Base-by-base conservation (phyloP, 2,797 vertebrate genomes). In the Steatocranus sp. region DNA sequence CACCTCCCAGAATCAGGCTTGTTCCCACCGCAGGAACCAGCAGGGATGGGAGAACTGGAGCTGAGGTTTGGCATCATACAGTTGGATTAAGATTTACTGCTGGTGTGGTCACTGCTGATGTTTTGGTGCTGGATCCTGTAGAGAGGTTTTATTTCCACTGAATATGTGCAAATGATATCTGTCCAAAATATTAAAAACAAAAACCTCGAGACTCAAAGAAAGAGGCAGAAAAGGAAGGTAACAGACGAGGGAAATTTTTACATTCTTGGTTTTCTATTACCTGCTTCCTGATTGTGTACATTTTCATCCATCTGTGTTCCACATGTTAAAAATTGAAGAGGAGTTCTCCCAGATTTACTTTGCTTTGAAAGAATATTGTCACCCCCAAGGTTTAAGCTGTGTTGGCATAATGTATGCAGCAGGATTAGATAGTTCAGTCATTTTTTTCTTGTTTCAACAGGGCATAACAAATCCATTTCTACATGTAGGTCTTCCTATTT, bases 21-120 rank as follows among this genome's bases (percentile, higher is more conserved):
- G 78, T 86, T 89, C 87, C 83, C 83, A 87, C 85, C 78, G 54
- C 81, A 73, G 75, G 80, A 83, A 48, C 20, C 80, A 75, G 77
- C 49, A 9, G 75, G 70, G 66, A 80, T 8, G 4, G 49, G 54
- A 73, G 78, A 84, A 11, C 11, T 50, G 36, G 38, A 25, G 43
- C 51, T 81, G 88, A 81, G 89, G 86, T 90, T 80, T 88, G 86
- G 90, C 88, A 27, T 81, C 66, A 32, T 20, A n/a, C 54, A 18
- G 3, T 12, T 43, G 75, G 76, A 50, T 83, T 50, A 75, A 43
- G 86, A 89, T 88, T 91, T 90, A 87, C 77, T 74, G 88, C 82
- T 36, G 75, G 43, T 83, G 86, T n/a, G 75, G 83, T 80, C 53
- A 51, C 78, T 17, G 61, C 78, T 70, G 83, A 81, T 85, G 76